Conservation (phyloP, 2,113 vertebrate species). For the Trichomycterus rosablanca region DNA sequence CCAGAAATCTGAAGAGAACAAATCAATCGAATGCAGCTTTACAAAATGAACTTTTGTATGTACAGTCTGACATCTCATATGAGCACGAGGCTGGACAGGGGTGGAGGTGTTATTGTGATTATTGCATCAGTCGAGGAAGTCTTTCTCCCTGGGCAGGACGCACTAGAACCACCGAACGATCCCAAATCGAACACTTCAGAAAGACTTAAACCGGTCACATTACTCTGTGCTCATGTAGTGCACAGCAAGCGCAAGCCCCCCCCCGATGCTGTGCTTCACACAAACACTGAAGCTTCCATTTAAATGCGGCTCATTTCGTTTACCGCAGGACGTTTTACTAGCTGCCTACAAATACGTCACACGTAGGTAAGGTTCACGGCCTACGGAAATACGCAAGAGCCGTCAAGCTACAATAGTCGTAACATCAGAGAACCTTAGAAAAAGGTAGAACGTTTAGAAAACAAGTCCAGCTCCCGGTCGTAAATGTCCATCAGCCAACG, state of each 20-base stretch:
- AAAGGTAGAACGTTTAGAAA: neutral
- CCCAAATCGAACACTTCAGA: neutral
- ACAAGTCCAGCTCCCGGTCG: neutral
- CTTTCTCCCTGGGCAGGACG: slow-evolving; percentile 39
- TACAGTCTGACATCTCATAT: slow-evolving; percentile 53
- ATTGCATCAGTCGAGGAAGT: slow-evolving; percentile 59
- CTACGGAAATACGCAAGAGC: slow-evolving; percentile 23
- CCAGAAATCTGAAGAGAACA: slow-evolving; percentile 20
- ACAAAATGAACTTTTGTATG: slow-evolving; percentile 22
- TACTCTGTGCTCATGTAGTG: neutral
- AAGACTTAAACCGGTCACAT: too few relatives aligned
- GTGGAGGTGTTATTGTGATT: slow-evolving; percentile 51
- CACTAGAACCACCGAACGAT: neutral
- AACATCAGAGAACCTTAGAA: too few relatives aligned
- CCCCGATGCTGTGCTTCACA: slow-evolving; percentile 62
- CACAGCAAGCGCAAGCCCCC: too few relatives aligned
- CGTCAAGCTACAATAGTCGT: too few relatives aligned
- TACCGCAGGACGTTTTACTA: slow-evolving; percentile 17
- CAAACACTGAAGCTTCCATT: slow-evolving; percentile 19
- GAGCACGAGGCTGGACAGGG: slow-evolving; percentile 7
- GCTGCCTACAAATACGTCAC: slow-evolving; percentile 32
- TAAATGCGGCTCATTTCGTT: slow-evolving; percentile 2
- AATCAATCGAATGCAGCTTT: slow-evolving; percentile 8
- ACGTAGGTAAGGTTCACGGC: slow-evolving; percentile 8
- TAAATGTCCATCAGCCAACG: neutral